Percentiles rank a stretch among this genome's conserved stretches.
phyloP scores from a whole-genome alignment of 92 coral and sea anemone genomes.

The Anthopleura xanthogrammica region DNA sequence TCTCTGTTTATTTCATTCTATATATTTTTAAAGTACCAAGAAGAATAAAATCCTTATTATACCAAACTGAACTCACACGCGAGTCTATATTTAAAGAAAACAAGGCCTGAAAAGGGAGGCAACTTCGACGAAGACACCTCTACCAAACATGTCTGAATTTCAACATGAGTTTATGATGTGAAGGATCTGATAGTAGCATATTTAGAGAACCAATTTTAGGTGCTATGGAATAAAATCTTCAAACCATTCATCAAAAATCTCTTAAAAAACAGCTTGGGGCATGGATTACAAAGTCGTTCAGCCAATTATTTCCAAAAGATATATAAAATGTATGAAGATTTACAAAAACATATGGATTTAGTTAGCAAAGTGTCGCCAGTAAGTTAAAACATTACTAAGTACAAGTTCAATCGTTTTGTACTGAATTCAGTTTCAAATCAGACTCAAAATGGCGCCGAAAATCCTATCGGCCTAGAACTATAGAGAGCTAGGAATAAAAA shows the following conservation, averaged over 20 bases:
- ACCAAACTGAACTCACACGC: too few species aligned
- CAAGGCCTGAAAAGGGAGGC: too few species aligned
- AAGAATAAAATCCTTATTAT: too few species aligned
- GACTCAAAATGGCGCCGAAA: background rate
- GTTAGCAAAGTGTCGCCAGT: slow-evolving; percentile 2
- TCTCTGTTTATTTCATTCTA: too few species aligned
- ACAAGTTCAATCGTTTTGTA: background rate
- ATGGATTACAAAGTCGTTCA: background rate
- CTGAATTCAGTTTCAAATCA: background rate
- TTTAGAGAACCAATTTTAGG: background rate
- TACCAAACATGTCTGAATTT: too few species aligned
- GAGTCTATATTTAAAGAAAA: too few species aligned
- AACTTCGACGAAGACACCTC: too few species aligned
- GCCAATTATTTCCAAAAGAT: slow-evolving; percentile 21
- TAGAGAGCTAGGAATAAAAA: background rate
- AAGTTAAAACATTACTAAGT: background rate
- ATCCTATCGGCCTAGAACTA: background rate
- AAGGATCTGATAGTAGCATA: background rate
- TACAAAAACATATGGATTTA: background rate
- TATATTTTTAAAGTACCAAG: too few species aligned
- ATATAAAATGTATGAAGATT: slow-evolving; percentile 9
- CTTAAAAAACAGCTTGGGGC: slow-evolving; percentile 11
- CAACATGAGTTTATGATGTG: too few species aligned
- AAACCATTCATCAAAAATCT: background rate
- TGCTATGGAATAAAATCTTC: background rate